Evolutionary conservation across 1,140 invertebrate species (phyloP), one percentile per base, ranked within the genome.

Genomic region (Dolichoris vasculosae): DNA sequence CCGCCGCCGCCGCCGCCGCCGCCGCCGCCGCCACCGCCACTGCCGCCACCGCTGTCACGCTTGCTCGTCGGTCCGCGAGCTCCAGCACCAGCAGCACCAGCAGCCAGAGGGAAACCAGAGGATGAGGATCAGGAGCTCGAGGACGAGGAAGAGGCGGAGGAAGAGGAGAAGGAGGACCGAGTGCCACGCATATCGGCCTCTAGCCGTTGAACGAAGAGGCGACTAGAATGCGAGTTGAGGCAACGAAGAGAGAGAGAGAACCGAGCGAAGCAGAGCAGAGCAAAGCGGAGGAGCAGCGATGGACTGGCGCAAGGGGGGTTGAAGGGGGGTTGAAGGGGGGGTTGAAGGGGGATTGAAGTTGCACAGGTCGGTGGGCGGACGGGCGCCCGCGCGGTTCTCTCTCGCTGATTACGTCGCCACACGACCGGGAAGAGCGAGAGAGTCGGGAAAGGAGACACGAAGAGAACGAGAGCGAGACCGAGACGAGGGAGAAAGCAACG

Each of bases 361-460:
- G 87, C 87, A 86, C 81, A 84, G 87, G 82, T 84, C 82, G 82
- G 81, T 78, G 88, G 88, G 89, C 73, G 82, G 81, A 78, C 76
- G 83, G 69, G 69, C 75, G 43, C 43, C 13, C 43, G 43, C 64
- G 80, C 67, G 80, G 67, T 40, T 79, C 75, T 92, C 92, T 92
- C 92, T 93, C 92, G 92, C 92, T 93, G 92, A 93, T 93, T 93
- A 93, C 92, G 92, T 93, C 92, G 92, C 83, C 69, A 73, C 38
- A 73, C 69, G 38, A 73, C 38, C 69, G n/a, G 69, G 69, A 73
- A 73, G 69, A 73, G 86, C 85, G 73, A 51, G 71, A 55, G 83
- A 80, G 51, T 13, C 43, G 38, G 30, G n/a, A 26, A n/a, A 63
- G 43, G 38, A 55, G 73, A 73, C 46, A 75, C 30, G 43, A 78